Evolutionary conservation across 2,113 vertebrate genomes (phyloP).

Genomic region (Xyliphius kryptos): DNA sequence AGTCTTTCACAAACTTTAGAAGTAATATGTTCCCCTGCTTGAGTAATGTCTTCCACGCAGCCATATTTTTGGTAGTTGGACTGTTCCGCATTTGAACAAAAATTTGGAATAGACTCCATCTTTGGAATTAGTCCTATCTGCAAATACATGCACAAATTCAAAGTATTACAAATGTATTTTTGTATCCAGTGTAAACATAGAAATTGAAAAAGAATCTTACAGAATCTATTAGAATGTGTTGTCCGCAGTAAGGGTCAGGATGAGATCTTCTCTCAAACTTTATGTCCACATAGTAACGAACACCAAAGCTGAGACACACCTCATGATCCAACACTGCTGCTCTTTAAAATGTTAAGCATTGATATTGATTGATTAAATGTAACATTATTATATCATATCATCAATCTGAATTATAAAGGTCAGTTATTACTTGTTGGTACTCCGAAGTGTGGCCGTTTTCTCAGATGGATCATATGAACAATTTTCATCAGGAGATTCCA

Average conservation of each 20-base stretch:
- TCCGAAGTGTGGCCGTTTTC: no score
- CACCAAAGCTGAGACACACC: constrained; percentile 67
- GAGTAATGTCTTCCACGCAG: constrained; percentile 65
- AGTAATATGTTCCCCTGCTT: constrained; percentile 51
- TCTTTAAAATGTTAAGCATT: constrained; percentile 50
- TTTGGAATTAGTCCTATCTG: constrained; percentile 79
- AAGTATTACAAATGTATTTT: neutral
- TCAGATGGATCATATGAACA: constrained; percentile 46
- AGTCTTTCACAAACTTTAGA: constrained; percentile 61
- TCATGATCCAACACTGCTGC: constrained; percentile 58
- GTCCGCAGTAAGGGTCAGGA: constrained; percentile 38
- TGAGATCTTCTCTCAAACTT: constrained; percentile 59
- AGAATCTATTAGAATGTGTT: constrained; percentile 76
- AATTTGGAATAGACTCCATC: constrained; percentile 61
- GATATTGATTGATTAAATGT: no score
- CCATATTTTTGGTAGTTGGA: constrained; percentile 64
- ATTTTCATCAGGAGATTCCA: constrained; percentile 35
- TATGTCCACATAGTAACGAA: constrained; percentile 70
- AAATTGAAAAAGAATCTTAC: constrained; percentile 58
- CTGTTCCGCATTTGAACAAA: constrained; percentile 65
- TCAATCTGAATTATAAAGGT: no score
- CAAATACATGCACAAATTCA: no score
- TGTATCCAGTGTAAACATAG: neutral
- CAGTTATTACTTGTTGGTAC: no score
- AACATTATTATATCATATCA: no score